Base-by-base conservation (phyloP, 2,113 vertebrate genomes). In the Sceloporus undulatus region DNA sequence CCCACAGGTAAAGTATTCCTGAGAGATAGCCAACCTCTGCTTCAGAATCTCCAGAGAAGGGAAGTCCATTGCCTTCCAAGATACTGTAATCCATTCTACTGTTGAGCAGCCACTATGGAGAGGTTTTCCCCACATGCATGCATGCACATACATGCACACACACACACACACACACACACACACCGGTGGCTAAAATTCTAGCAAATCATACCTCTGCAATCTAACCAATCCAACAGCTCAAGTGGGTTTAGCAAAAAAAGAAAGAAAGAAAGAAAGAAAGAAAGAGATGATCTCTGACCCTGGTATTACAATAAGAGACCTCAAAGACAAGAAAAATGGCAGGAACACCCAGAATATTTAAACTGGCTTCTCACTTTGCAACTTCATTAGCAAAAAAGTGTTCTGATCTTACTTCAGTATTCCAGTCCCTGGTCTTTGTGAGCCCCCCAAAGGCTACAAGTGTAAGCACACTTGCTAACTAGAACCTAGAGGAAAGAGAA, bases 381-480 rank as follows among this genome's bases (percentile, higher is more conserved):
- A 73, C 82, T 84, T 84, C 16, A 84, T 54, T 73, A 40, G 56
- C 14, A 77, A 66, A 76, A 34, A 65, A 23, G 10, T 54, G 29
- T 2, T 5, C 25, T 52, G 29, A 38, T 66, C n/a, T 38, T 75
- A 19, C 52, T 38, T 75, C 18, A 4, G 70, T 19, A 19, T 66
- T 42, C 25, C 48, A 16, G 68, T 73, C 52, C 68, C 65, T 86
- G 79, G 65, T 79, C 85, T 87, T 70, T 54, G 65, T 56, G 65
- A 86, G 85, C 76, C 77, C 38, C 66, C 48, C 16, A 79, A 38
- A 87, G 85, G 85, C 48, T 18, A 1, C 65, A 87, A 34, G 25
- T 23, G n/a, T 56, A 70, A 79, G 14, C 48, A 65, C 73, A 62
- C 34, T 27, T 84, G 23, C 59, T 56, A 16, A 79, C 14, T 18